Conservation (phyloP, 2,113 vertebrate species). For the Crotophaga sulcirostris region DNA sequence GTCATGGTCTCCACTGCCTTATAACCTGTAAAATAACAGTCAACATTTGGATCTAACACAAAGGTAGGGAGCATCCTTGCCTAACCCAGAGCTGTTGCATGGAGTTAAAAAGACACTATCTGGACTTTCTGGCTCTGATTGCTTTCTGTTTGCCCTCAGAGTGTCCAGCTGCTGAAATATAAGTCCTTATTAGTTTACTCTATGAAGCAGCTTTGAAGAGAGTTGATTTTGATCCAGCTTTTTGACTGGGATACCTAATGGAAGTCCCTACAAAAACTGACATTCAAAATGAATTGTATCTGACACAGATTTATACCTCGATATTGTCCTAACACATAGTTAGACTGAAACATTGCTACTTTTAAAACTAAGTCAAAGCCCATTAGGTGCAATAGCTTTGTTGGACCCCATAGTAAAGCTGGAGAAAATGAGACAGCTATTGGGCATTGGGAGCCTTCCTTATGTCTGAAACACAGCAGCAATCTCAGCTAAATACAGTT, state of each 20-base stretch:
- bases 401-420: not conserved
- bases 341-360: not conserved
- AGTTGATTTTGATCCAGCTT: not conserved
- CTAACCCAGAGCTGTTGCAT: not conserved
- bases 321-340: not conserved
- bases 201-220: not conserved
- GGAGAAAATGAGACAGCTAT: not conserved
- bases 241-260: not conserved
- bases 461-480: not conserved
- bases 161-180: slow-evolving; percentile 5
- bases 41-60: not conserved
- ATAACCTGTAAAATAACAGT: not conserved
- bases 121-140: not conserved
- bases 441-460: not conserved
- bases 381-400: not conserved
- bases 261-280: not conserved
- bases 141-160: slow-evolving; percentile 2
- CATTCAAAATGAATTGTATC: not conserved
- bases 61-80: not conserved
- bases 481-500: slow-evolving; percentile 23
- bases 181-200: not conserved
- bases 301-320: not conserved
- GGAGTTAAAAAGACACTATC: not conserved
- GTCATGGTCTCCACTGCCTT: not conserved
- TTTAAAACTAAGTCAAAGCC: not conserved